Conservation (phyloP, 2,888 invertebrate species). For the Aradus depressus region DNA sequence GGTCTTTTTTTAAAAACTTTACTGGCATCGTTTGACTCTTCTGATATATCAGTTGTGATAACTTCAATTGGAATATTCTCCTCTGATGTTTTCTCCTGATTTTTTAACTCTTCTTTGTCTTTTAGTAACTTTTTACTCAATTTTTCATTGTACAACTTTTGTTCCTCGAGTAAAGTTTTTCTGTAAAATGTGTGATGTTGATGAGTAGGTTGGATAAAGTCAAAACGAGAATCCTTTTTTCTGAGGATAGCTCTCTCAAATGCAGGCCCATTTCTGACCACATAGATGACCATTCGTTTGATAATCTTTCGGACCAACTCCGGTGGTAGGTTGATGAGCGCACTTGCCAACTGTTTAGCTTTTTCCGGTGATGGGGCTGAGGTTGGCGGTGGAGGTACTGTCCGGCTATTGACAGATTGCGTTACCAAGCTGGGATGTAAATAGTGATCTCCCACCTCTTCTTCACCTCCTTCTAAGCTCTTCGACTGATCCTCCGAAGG, state of each 20-base stretch:
- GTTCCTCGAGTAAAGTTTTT: constrained; percentile 15
- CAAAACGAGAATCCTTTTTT: constrained; percentile 74
- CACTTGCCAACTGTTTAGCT: constrained; percentile 14
- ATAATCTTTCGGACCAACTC: constrained; percentile 76
- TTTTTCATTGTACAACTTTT: constrained; percentile 20
- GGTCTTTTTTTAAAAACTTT: constrained; percentile 26
- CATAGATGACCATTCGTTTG: constrained; percentile 94
- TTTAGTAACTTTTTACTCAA: constrained; percentile 13
- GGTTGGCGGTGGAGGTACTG: constrained; percentile 17
- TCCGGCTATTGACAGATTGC: constrained; percentile 41
- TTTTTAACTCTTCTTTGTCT: neutral
- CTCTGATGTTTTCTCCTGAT: neutral
- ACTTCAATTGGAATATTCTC: neutral
- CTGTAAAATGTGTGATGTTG: constrained; percentile 73
- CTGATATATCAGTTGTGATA: constrained; percentile 1
- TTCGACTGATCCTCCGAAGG: constrained; percentile 15
- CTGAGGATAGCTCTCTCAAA: constrained; percentile 80
- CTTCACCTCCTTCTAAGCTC: constrained; percentile 18
- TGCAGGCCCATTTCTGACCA: constrained; percentile 86
- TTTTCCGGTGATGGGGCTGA: constrained; percentile 18
- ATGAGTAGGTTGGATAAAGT: constrained; percentile 68
- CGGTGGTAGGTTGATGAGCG: constrained; percentile 57
- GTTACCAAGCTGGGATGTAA: constrained; percentile 67
- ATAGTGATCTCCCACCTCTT: constrained; percentile 48
- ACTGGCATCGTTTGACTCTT: constrained; percentile 3